phyloP scores from a whole-genome alignment of 1,140 invertebrate genomes.

The Trinorchestia longiramus region DNA sequence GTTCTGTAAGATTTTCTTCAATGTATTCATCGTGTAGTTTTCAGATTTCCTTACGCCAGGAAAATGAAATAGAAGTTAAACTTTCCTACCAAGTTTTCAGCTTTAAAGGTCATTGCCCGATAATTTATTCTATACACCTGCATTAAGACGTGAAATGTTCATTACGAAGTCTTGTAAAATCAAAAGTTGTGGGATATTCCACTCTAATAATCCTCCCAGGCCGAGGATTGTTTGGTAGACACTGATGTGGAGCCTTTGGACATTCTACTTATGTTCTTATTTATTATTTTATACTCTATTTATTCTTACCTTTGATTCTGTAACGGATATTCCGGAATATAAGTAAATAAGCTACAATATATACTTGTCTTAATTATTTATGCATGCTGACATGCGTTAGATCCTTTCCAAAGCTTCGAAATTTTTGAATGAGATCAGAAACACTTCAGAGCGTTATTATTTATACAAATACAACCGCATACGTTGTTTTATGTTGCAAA shows the following conservation, averaged over 20 bases:
- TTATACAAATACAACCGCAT: too few species aligned
- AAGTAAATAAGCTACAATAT: background rate
- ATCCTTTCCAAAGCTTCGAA: background rate
- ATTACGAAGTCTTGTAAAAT: background rate
- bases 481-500: too few species aligned
- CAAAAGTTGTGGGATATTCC: background rate
- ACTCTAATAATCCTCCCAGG: background rate
- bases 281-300: slow-evolving; percentile 54
- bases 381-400: background rate
- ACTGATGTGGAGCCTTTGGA: background rate
- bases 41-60: background rate
- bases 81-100: background rate
- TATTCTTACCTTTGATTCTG: slow-evolving; percentile 22
- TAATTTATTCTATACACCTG: slow-evolving; percentile 21
- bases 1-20: background rate
- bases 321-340: slow-evolving; percentile 52
- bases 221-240: slow-evolving; percentile 4
- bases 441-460: too few species aligned
- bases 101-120: background rate
- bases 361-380: background rate
- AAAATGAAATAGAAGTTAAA: background rate
- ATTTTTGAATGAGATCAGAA: too few species aligned
- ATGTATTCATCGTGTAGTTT: background rate
- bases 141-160: background rate
- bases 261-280: background rate